Base-by-base conservation (phyloP, 2,797 vertebrate species). In the Bufotes viridis region DNA sequence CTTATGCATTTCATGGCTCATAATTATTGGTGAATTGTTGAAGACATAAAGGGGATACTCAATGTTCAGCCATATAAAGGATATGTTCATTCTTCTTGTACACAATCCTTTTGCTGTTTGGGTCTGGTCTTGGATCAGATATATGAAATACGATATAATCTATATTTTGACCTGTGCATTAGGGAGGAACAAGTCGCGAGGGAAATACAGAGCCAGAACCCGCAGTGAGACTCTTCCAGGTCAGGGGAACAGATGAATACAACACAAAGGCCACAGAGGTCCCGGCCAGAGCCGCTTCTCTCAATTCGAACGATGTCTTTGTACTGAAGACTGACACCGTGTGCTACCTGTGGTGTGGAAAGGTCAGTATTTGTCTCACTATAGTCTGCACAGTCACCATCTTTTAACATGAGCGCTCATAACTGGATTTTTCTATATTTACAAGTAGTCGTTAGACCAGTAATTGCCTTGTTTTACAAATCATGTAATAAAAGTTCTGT, bases 301-400 rank as follows among this genome's bases (percentile, higher is more conserved):
- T 98, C 81, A 98, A 96, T 93, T 95, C 94, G 92, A 98, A 97
- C 0, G 97, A 98, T 0, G 96, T 98, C 70, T 98, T 97, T 91
- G 90, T 98, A 90, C 93, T 98, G 22, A 93, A 93, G 51, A 96
- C 95, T 0, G 93, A 93, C 84, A 91, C 92, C 0, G 83, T 93
- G 1, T 95, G 96, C 87, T 97, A 95, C 93, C 92, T 98, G 94
- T 98, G 97, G 97, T 98, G 97, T 0, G 97, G 97, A 86, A 98
- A 98, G 97, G 97, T 72, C 53, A 26, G n/a, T 57, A 29, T 3
- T 10, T 29, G 15, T 29, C 22, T 49, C 42, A 17, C 34, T 11
- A 14, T 53, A 74, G 7, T 42, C 70, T 24, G 12, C 24, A 79
- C 26, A 58, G 3, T 29, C n/a, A 2, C 53, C n/a, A 17, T 26